These are phyloP conservation scores for Lydus trimaculatus DNA, from an alignment of 2,888 invertebrate species.

Conservation along the genomic window DNA sequence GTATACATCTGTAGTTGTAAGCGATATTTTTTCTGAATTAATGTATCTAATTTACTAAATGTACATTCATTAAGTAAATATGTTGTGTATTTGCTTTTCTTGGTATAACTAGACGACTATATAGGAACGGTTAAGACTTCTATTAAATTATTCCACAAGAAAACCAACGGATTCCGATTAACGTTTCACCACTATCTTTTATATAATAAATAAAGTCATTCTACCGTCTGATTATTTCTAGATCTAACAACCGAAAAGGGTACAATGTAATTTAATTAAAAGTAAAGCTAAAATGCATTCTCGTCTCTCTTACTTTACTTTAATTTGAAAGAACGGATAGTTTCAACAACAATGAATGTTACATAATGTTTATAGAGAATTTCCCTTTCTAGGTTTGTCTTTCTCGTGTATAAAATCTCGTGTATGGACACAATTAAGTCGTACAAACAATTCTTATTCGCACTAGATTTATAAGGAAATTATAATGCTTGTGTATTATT, in stretches of 20 bases:
- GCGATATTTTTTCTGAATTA: not conserved
- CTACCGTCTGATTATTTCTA: not conserved
- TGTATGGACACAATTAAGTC: constrained; percentile 49
- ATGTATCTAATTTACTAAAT: not conserved
- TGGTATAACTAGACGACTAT: not conserved
- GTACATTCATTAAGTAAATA: not conserved
- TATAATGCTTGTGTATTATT: constrained; percentile 50
- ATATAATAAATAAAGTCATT: not conserved
- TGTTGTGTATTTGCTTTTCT: not conserved
- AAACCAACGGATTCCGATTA: constrained; percentile 1
- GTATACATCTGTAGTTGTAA: not conserved
- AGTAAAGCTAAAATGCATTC: constrained; percentile 22
- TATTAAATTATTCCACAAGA: not conserved
- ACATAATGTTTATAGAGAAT: not conserved
- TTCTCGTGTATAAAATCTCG: constrained; percentile 29
- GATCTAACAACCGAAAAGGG: constrained; percentile 3
- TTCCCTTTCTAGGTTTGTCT: constrained; percentile 7
- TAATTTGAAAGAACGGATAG: constrained; percentile 19
- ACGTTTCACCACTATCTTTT: not conserved
- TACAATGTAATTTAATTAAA: constrained; percentile 26
- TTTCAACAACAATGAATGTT: constrained; percentile 17
- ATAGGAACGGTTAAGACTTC: not conserved
- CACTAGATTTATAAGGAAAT: constrained; percentile 50
- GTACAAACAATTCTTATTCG: constrained; percentile 49
- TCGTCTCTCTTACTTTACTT: constrained; percentile 11